Conservation (phyloP, 2,797 vertebrate species). For the Sebastes minor region DNA sequence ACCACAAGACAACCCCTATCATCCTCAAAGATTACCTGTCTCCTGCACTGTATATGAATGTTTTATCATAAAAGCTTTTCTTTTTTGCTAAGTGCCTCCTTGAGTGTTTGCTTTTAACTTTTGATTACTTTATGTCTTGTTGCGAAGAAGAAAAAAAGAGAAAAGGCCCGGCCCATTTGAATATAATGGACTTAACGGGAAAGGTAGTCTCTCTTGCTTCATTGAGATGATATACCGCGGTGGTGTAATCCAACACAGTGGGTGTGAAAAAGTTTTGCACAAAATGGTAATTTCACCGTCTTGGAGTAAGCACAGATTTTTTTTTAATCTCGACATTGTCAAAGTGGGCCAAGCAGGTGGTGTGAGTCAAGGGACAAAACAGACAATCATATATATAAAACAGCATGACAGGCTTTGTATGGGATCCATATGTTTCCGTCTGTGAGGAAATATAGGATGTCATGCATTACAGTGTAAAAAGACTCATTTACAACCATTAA, state of each 20-base stretch:
- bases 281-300: slow-evolving; percentile 38
- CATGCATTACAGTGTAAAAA: slow-evolving; percentile 72
- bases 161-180: slow-evolving; percentile 63
- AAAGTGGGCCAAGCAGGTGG: slow-evolving; percentile 61
- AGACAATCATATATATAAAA: slow-evolving; percentile 72
- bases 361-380: slow-evolving; percentile 49
- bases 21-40: slow-evolving; percentile 80
- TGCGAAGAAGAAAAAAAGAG: slow-evolving; percentile 64
- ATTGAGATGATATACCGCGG: slow-evolving; percentile 43
- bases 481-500: slow-evolving; percentile 69
- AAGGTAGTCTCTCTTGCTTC: slow-evolving; percentile 66
- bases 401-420: slow-evolving; percentile 56
- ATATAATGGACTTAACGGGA: slow-evolving; percentile 82
- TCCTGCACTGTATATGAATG: slow-evolving; percentile 84
- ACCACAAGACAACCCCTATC: slow-evolving; percentile 85
- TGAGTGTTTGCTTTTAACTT: slow-evolving; percentile 84
- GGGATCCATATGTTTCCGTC: slow-evolving; percentile 70
- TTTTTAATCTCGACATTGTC: slow-evolving; percentile 31
- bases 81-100: slow-evolving; percentile 83
- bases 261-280: slow-evolving; percentile 64
- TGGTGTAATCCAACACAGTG: slow-evolving; percentile 54
- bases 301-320: slow-evolving; percentile 31
- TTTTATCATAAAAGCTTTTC: slow-evolving; percentile 86
- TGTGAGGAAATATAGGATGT: slow-evolving; percentile 77
- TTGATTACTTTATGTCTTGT: slow-evolving; percentile 83